phyloP scores from a whole-genome alignment of 1,140 invertebrate genomes.

The Aphidius ervi region DNA sequence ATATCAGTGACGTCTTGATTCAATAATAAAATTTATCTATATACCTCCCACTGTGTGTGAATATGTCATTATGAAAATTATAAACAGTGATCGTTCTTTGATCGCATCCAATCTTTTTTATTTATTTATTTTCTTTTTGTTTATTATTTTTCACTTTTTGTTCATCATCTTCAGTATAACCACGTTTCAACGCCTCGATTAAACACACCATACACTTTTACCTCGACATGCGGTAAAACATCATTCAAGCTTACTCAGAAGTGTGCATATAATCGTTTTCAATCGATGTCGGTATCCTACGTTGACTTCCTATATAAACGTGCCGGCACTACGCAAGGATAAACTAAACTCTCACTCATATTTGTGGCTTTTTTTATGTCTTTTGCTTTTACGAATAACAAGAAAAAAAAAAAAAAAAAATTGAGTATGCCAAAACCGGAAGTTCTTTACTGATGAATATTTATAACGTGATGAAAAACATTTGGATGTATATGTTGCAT shows the following conservation, averaged over 20 bases:
- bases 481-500: neutral
- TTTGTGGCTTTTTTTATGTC: neutral
- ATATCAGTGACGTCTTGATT: too few relatives aligned
- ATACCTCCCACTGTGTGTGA: too few relatives aligned
- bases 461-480: constrained; percentile 16
- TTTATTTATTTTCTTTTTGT: too few relatives aligned
- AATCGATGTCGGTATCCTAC: constrained; percentile 17
- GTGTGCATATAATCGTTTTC: constrained; percentile 18
- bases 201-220: neutral
- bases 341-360: constrained; percentile 12
- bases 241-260: constrained; percentile 11
- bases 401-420: constrained; percentile 10
- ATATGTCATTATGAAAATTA: too few relatives aligned
- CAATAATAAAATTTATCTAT: too few relatives aligned
- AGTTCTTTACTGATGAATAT: constrained; percentile 21
- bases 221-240: constrained; percentile 4
- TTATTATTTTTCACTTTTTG: too few relatives aligned
- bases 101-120: too few relatives aligned
- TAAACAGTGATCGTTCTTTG: too few relatives aligned
- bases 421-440: constrained; percentile 5
- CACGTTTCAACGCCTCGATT: constrained; percentile 15
- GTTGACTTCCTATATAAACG: constrained; percentile 16
- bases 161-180: neutral
- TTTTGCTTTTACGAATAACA: neutral
- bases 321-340: constrained; percentile 23